Base-by-base conservation (phyloP, 1,140 invertebrate species). In the Musca vetustissima region DNA sequence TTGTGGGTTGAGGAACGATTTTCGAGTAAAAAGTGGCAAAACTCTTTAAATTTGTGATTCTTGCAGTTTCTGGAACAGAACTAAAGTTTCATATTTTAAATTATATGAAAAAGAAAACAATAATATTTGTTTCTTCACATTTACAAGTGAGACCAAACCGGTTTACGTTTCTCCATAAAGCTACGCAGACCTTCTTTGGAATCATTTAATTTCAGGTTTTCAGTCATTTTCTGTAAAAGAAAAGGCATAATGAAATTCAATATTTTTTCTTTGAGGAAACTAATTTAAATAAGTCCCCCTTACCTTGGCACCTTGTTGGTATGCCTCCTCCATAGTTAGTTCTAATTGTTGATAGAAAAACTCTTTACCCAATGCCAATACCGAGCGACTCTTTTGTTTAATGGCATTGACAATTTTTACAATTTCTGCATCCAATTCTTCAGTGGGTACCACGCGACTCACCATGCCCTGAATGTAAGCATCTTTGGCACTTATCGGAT, bases 121-220 rank as follows among this genome's bases (percentile, higher is more conserved):
- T n/a, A n/a, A n/a, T n/a, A n/a, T n/a, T n/a, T n/a, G n/a, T n/a
- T n/a, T n/a, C n/a, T 32, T 4, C 28, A 32, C 15, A 19, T 49
- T 25, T 65, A 65, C 13, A 25, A 19, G 53, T 79, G 77, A 25
- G 73, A 86, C 95, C 95, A 98, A 11, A 76, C 76, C 8, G 96
- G 92, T 83, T 91, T 89, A 68, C 93, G 84, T 83, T 98, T 98
- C 73, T 94, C 89, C 52, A 92, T 85, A 83, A 98, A 98, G 77
- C 94, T 92, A 43, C 83, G 81, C 24, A 98, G 90, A 25, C 97
- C 97, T 85, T 98, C 94, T 80, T 95, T 90, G 17, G 91, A 91
- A 84, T 98, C 96, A n/a, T 81, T 74, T 59, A 93, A 77, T 67
- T 90, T 86, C 14, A 98, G 85, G 87, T 97, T 97, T 48, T 91